These are phyloP conservation scores for Drosophila elegans DNA, from an alignment of 1,140 invertebrate species.

Conservation along the genomic window DNA sequence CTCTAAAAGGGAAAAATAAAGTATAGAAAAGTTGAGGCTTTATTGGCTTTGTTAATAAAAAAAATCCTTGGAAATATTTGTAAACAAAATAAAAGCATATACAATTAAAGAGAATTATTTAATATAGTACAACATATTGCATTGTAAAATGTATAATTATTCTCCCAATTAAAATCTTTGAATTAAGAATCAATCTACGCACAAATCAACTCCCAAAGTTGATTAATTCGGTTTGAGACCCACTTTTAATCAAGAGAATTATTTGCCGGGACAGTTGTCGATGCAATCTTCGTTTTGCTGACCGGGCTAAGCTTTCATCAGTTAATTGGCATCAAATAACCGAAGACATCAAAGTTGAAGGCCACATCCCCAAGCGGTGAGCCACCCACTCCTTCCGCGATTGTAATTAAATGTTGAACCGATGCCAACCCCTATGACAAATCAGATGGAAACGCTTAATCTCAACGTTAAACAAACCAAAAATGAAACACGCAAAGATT, in stretches of 20 bases:
- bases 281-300: constrained; percentile 26
- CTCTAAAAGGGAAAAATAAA: no score
- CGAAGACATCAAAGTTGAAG: constrained; percentile 58
- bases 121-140: no score
- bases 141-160: no score
- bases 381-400: constrained; percentile 18
- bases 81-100: no score
- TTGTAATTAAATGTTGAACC: constrained; percentile 64
- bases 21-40: no score
- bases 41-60: no score
- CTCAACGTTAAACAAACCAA: constrained; percentile 72
- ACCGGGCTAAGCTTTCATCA: constrained; percentile 50
- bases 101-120: no score
- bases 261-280: constrained; percentile 14
- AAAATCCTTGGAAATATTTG: no score
- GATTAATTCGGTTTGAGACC: constrained; percentile 15
- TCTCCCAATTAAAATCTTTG: not conserved
- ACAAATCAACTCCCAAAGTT: constrained; percentile 19
- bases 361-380: constrained; percentile 10
- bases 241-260: constrained; percentile 39
- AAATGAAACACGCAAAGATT: constrained; percentile 76
- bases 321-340: constrained; percentile 69
- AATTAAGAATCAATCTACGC: not conserved
- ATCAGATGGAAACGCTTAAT: constrained; percentile 66
- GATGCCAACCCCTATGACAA: constrained; percentile 63